phyloP scores from a whole-genome alignment of 1,140 invertebrate genomes.

The Muscidifurax raptorellus region DNA sequence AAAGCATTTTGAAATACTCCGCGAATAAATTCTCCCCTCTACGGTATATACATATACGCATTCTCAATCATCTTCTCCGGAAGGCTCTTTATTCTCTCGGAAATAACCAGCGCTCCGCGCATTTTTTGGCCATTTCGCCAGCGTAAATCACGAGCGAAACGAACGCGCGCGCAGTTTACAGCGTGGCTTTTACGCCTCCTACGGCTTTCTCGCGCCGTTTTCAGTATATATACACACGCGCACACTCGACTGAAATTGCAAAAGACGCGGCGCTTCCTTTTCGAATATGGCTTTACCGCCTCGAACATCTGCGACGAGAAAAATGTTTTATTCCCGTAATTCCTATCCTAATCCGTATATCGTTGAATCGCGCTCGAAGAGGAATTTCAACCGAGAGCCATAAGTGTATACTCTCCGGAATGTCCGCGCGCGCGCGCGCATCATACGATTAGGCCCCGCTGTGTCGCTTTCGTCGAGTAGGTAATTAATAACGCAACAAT shows the following conservation, averaged over 20 bases:
- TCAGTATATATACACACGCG: not conserved
- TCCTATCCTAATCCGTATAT: not conserved
- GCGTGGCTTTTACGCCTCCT: constrained; percentile 17
- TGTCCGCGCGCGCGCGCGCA: not conserved
- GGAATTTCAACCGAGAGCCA: not conserved
- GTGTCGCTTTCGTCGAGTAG: not conserved
- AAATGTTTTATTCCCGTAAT: too few relatives aligned
- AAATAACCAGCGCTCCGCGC: constrained; percentile 12
- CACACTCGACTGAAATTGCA: not conserved
- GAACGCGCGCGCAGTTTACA: constrained; percentile 31
- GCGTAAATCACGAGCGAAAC: constrained; percentile 36
- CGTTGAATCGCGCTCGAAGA: not conserved
- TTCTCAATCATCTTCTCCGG: too few relatives aligned
- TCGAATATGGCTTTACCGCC: too few relatives aligned
- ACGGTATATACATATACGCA: too few relatives aligned
- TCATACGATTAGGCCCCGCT: not conserved
- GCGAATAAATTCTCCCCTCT: too few relatives aligned
- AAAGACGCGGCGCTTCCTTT: too few relatives aligned
- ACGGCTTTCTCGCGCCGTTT: not conserved
- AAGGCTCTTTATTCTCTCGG: not conserved
- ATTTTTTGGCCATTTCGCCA: constrained; percentile 30
- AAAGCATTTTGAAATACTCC: too few relatives aligned
- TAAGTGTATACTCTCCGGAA: not conserved
- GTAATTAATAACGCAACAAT: constrained; percentile 42
- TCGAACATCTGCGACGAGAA: too few relatives aligned